These are phyloP conservation scores for Gila orcuttii DNA, from an alignment of 2,113 vertebrate genomes.

Conservation along the genomic window DNA sequence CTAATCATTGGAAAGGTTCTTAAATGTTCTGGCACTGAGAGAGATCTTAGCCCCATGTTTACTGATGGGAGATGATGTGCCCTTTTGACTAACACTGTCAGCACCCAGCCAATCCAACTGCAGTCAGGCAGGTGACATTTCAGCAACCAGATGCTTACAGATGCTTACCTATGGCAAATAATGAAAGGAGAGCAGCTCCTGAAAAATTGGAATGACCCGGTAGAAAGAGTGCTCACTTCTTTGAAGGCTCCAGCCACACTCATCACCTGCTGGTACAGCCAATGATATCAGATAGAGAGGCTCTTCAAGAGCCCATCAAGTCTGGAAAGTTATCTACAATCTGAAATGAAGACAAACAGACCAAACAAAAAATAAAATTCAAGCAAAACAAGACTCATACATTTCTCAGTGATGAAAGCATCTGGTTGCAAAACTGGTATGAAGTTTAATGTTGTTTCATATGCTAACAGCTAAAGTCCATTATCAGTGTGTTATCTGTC, in stretches of 20 bases:
- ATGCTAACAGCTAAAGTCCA: background rate
- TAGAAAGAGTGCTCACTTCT: constrained; percentile 36
- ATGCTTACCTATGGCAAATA: constrained; percentile 63
- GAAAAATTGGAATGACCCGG: constrained; percentile 62
- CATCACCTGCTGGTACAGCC: background rate
- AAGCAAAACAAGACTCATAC: background rate
- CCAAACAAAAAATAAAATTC: background rate
- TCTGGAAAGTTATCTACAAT: background rate
- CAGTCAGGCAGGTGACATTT: constrained; percentile 61
- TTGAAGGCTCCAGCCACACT: background rate
- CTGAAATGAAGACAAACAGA: background rate
- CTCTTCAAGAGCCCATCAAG: background rate
- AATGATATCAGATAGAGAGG: background rate
- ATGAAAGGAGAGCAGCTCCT: constrained; percentile 62
- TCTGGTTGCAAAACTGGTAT: background rate
- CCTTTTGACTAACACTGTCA: constrained; percentile 67
- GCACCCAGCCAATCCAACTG: constrained; percentile 63
- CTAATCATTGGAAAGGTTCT: constrained; percentile 53
- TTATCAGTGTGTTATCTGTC: background rate
- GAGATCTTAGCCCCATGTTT: constrained; percentile 63
- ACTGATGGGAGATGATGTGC: constrained; percentile 59
- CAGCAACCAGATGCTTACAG: constrained; percentile 42
- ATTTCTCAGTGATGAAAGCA: background rate
- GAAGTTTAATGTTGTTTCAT: background rate
- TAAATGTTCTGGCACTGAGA: constrained; percentile 70